Evolutionary conservation across 2,797 vertebrate genomes (phyloP).

Genomic region (Syngnathus rostellatus): DNA sequence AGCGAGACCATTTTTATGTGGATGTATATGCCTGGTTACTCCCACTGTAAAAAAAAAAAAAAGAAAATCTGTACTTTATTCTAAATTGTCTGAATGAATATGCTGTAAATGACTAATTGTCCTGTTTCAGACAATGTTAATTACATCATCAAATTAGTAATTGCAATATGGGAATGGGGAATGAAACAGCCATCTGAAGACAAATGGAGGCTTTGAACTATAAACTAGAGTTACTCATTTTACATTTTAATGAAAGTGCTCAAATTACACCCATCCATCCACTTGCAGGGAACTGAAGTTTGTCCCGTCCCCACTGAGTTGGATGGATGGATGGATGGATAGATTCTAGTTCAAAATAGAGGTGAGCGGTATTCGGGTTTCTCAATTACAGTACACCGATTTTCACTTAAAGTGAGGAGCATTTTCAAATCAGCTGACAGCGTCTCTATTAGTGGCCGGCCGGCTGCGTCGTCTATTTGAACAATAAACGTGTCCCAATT

Average conservation of each 20-base stretch:
- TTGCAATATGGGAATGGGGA: neutral
- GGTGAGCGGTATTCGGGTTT: too few species aligned
- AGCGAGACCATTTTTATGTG: neutral
- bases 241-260: constrained; percentile 1
- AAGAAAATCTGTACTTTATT: neutral
- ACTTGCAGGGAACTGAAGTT: too few species aligned
- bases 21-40: neutral
- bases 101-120: neutral
- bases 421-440: neutral
- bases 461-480: neutral
- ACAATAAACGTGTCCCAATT: neutral
- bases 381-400: too few species aligned
- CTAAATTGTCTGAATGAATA: neutral
- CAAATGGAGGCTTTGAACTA: neutral
- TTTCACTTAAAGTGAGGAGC: too few species aligned
- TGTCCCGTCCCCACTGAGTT: too few species aligned
- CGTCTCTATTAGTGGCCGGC: neutral
- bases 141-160: constrained; percentile 1
- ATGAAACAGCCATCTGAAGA: constrained; percentile 11
- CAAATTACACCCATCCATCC: constrained; percentile 4
- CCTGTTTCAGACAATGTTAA: neutral
- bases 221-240: neutral
- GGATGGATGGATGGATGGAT: too few species aligned
- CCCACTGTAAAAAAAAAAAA: neutral
- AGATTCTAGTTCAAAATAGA: too few species aligned